A percentile compares a stretch with the other conserved stretches of the same genome.
Evolutionary conservation across 2,113 vertebrate species (phyloP).

Genomic region (Phyllopteryx taeniolatus): DNA sequence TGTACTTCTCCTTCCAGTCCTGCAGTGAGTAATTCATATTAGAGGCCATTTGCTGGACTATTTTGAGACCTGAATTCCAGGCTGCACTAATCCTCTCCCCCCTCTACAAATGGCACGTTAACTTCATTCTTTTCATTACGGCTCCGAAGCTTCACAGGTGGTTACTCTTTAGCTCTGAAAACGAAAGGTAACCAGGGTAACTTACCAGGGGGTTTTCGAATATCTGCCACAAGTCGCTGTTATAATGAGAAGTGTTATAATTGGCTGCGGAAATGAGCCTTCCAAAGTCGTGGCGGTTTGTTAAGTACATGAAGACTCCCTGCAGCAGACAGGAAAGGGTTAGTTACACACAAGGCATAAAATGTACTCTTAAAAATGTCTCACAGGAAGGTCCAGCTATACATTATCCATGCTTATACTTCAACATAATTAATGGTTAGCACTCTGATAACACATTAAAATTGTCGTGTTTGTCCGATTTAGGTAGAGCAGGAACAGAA

Average conservation of each 20-base stretch:
- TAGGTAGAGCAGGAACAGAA: slow-evolving; percentile 35
- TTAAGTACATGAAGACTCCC: slow-evolving; percentile 97
- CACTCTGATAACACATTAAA: slow-evolving; percentile 10
- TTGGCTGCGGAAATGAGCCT: slow-evolving; percentile 92
- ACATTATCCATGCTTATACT: slow-evolving; percentile 20
- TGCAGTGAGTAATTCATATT: slow-evolving; percentile 53
- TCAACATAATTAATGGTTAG: slow-evolving; percentile 20
- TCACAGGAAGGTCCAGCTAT: slow-evolving; percentile 11
- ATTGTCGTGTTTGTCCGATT: slow-evolving; percentile 5
- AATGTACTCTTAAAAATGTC: slow-evolving; percentile 11
- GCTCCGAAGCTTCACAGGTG: slow-evolving; percentile 36
- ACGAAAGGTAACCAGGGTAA: slow-evolving; percentile 28
- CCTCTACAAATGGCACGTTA: slow-evolving; percentile 2
- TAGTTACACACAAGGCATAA: slow-evolving; percentile 27
- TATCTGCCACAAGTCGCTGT: slow-evolving; percentile 97
- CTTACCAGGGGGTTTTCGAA: slow-evolving; percentile 98
- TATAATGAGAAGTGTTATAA: slow-evolving; percentile 92
- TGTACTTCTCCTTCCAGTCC: slow-evolving; percentile 99
- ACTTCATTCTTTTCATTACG: slow-evolving; percentile 31
- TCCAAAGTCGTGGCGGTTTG: slow-evolving; percentile 95
- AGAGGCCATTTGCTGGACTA: slow-evolving; percentile 15
- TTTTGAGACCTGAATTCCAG: slow-evolving; percentile 45
- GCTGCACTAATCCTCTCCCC: slow-evolving; percentile 32
- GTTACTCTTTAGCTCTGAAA: slow-evolving; percentile 4
- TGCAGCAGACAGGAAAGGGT: slow-evolving; percentile 68